phyloP scores from a whole-genome alignment of 2,113 vertebrate species.

The Hiodon tergisus region DNA sequence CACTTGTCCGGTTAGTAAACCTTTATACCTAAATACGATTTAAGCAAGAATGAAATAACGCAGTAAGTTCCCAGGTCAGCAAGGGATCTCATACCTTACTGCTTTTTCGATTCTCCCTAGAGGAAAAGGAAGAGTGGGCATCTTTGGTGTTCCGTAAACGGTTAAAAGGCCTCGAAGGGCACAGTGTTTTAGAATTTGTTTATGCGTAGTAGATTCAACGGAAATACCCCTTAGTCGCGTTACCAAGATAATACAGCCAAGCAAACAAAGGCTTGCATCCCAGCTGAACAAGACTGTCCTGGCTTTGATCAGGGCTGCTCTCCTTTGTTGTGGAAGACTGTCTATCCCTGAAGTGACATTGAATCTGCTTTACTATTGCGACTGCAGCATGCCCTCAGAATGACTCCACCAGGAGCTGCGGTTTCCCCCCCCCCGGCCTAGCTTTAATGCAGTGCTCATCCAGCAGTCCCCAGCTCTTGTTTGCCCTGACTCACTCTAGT shows the following conservation, averaged over 20 bases:
- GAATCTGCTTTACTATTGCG: conserved; percentile 34
- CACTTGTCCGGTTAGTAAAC: no score
- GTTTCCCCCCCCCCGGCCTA: neutral
- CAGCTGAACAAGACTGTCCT: conserved; percentile 7
- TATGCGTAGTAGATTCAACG: neutral
- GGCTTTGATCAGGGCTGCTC: conserved; percentile 12
- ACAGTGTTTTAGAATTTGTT: neutral
- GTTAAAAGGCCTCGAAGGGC: neutral
- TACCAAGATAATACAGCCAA: conserved; percentile 3
- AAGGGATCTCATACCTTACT: neutral
- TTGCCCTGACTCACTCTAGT: conserved; percentile 11
- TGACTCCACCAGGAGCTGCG: conserved; percentile 24
- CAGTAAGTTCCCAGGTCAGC: neutral
- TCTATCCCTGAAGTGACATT: conserved; percentile 34
- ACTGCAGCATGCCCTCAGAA: conserved; percentile 22
- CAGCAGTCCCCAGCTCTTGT: conserved; percentile 24
- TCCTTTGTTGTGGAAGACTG: conserved; percentile 20
- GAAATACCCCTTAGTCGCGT: neutral
- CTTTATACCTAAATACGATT: neutral
- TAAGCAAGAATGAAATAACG: neutral
- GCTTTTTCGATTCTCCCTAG: neutral
- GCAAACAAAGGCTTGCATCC: conserved; percentile 9
- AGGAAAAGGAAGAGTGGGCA: neutral
- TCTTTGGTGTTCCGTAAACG: neutral
- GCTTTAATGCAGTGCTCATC: conserved; percentile 20